Evolutionary conservation across 1,140 invertebrate species (phyloP), one percentile per base, ranked within the genome.

Genomic region (Meloidogyne chitwoodi): DNA sequence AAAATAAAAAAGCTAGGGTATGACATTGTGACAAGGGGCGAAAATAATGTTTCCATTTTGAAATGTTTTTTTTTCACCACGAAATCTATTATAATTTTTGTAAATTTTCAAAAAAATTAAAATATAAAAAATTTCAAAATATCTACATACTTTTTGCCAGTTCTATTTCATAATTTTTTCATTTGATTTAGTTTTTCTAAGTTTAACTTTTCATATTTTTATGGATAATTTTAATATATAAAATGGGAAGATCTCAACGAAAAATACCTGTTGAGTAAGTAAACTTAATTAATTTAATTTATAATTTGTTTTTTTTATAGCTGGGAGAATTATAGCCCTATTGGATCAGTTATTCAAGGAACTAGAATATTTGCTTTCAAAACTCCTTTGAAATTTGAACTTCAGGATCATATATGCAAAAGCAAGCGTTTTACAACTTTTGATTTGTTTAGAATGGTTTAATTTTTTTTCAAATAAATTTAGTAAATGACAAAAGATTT

Each of bases 291-390:
- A 24, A 16, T n/a, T 8, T 41, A 22, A 34, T 31, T n/a, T 67
- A 8, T 27, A 10, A 16, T 29, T 69, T 68, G 6, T 31, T 69
- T 14, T 64, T 11, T 61, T 76, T 87, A 75, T 87, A 93, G 92
- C 83, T 93, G 92, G 92, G 85, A 91, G 77, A 86, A 90, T 29
- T 93, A 92, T 84, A 90, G 88, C 80, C 87, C 91, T 6, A 90
- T 90, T 81, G 92, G 92, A 1, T 84, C 89, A 27, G 87, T 90
- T 6, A 90, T 93, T 73, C 88, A 89, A 41, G 91, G 91, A 3
- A 93, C 92, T 14, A 90, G 91, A 76, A 91, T 93, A 71, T 89
- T 93, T 79, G 90, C 92, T 34, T 93, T 93, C 83, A 93, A 93
- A 89, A 92, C 92, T 63, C 92, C 92, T n/a, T 86, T 93, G 16